Evolutionary conservation across 2,888 invertebrate species (phyloP), one percentile per base, ranked within the genome.

Genomic region (Entomobrya proxima): DNA sequence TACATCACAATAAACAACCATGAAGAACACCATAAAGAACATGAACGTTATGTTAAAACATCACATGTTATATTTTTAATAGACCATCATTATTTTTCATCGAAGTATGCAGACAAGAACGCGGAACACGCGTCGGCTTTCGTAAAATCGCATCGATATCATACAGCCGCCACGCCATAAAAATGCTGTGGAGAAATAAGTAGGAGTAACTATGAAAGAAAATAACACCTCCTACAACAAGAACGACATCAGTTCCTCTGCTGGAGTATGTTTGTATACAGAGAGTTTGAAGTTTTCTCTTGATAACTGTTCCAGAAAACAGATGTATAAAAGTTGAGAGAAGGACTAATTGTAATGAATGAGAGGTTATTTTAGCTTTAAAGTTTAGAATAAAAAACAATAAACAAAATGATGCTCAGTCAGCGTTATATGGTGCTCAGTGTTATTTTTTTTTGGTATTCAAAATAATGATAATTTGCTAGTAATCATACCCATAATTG

Each of bases 21-120:
- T 72, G 18, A 72, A 47, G 50, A 72, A 72, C 72, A 50, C 32
- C 74, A 74, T 74, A 74, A 74, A 74, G 74, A 52, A 74, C 52
- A 52, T 52, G 32, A 50, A 52, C 50, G 74, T 52, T 52, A 74
- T 52, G 74, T 74, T 74, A 74, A 74, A 74, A 74, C 52, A 74
- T 74, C 52, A 32, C 50, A 52, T 74, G 32, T 52, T 52, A 74
- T 74, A 74, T 52, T 74, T 74, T 74, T 74, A 74, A 74, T 74
- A 74, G 50, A 72, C 72, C 72, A 52, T 74, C 74, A 74, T 74
- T 74, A 74, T 74, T 52, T 72, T 74, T 52, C 74, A 74, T 52
- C 52, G 32, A 52, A 52, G 35, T 21, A 50, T 74, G 74, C 35
- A 74, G 74, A 52, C 50, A 74, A 32, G 74, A 69, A 69, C 69